phyloP scores from a whole-genome alignment of 2,888 invertebrate genomes.

The Parthenolecanium corni region DNA sequence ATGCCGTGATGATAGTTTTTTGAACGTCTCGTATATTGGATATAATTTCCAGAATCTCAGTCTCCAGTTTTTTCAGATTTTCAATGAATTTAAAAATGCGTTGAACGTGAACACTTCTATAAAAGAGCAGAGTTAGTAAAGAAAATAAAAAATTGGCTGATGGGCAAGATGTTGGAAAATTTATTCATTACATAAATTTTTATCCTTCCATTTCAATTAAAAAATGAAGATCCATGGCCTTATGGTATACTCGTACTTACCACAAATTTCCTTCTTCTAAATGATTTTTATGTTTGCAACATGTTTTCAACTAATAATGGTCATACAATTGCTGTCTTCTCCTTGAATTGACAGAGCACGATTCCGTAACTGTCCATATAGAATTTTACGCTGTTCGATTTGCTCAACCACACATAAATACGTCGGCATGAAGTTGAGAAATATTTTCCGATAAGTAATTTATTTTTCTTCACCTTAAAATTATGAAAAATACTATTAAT shows the following conservation, averaged over 20 bases:
- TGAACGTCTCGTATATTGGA: constrained; percentile 79
- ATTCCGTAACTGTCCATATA: not conserved
- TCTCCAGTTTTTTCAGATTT: constrained; percentile 88
- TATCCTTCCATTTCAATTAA: no score
- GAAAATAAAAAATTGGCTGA: constrained; percentile 2
- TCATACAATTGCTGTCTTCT: constrained; percentile 11
- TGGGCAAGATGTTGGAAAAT: no score
- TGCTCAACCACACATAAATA: constrained; percentile 2
- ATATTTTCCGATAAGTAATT: not conserved
- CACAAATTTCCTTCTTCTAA: no score
- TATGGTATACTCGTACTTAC: no score
- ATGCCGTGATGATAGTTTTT: constrained; percentile 84
- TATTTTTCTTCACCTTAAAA: no score
- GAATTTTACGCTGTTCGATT: not conserved
- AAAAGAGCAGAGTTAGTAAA: constrained; percentile 30
- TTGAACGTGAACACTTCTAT: constrained; percentile 80
- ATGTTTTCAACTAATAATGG: no score
- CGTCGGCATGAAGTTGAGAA: not conserved
- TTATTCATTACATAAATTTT: no score
- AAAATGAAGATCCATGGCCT: no score
- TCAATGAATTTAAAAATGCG: constrained; percentile 89
- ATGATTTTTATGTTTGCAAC: no score
- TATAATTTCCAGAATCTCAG: constrained; percentile 82
- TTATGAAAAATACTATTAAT: not conserved
- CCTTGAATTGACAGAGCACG: not conserved